These are phyloP conservation scores for Heterochromis multidens DNA, from an alignment of 2,113 vertebrate genomes.

Conservation along the genomic window DNA sequence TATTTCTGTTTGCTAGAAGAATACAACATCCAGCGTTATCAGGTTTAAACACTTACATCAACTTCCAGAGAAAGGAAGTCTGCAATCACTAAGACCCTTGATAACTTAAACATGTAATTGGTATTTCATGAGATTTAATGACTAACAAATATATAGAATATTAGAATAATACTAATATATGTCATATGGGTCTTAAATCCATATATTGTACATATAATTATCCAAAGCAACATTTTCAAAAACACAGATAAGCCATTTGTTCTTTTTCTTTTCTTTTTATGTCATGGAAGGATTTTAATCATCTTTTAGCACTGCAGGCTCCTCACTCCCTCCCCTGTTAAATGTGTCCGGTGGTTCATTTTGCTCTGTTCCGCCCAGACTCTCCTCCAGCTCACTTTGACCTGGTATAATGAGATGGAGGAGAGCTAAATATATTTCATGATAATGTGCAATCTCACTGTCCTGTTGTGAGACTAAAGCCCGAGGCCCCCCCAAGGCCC, in stretches of 20 bases:
- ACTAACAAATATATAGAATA: neutral
- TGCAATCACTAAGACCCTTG: neutral
- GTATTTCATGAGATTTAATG: neutral
- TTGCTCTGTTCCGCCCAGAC: neutral
- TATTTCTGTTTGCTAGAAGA: neutral
- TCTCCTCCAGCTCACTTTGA: conserved; percentile 49
- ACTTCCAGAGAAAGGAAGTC: neutral
- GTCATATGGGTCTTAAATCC: neutral
- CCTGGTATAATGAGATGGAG: conserved; percentile 37
- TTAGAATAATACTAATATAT: neutral
- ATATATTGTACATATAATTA: neutral
- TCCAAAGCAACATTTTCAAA: neutral
- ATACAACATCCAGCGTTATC: neutral
- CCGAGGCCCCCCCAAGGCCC: neutral
- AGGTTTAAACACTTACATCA: neutral
- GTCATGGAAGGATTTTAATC: neutral
- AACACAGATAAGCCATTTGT: neutral
- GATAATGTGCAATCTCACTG: conserved; percentile 28
- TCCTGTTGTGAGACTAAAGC: conserved; percentile 24
- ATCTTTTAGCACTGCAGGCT: neutral
- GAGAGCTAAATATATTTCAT: conserved; percentile 37
- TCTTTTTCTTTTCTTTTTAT: neutral
- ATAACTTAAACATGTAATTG: neutral
- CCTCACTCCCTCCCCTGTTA: neutral
- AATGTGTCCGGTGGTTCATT: conserved; percentile 25